phyloP scores from a whole-genome alignment of 2,797 vertebrate genomes.

The Diplodus sargus region DNA sequence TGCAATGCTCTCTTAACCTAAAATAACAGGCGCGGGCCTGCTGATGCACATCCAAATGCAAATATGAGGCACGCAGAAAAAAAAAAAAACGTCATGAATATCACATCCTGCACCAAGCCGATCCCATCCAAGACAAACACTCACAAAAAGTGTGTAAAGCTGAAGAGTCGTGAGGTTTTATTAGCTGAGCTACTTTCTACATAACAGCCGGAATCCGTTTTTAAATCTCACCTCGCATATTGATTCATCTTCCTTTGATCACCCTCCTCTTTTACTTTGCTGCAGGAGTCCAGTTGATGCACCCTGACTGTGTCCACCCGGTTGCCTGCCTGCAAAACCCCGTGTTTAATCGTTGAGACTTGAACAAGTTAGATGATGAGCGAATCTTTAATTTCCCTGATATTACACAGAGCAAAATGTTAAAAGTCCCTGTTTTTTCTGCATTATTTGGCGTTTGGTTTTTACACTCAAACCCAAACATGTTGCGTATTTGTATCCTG shows the following conservation, averaged over 20 bases:
- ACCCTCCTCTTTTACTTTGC: constrained; percentile 17
- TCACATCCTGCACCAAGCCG: constrained; percentile 11
- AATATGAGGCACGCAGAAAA: constrained; percentile 12
- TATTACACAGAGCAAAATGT: constrained; percentile 7
- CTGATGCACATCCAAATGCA: constrained; percentile 33
- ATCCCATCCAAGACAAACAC: constrained; percentile 13
- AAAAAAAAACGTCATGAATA: constrained; percentile 27
- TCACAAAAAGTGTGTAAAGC: constrained; percentile 23
- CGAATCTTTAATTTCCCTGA: constrained; percentile 3
- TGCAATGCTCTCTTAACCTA: constrained; percentile 36
- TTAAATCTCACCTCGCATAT: constrained; percentile 15
- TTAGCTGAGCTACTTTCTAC: not conserved
- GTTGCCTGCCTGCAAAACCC: constrained; percentile 5
- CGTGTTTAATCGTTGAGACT: constrained; percentile 30
- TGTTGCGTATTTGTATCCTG: not conserved
- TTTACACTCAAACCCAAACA: not conserved
- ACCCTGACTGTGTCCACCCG: constrained; percentile 16
- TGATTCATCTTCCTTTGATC: constrained; percentile 42
- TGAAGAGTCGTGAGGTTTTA: constrained; percentile 9
- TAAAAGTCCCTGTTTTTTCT: not conserved
- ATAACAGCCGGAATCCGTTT: not conserved
- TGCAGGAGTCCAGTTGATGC: constrained; percentile 30
- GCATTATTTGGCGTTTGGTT: not conserved
- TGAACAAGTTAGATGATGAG: constrained; percentile 7
- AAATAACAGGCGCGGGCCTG: constrained; percentile 31